These are phyloP conservation scores for Darevskia nairensis DNA, from an alignment of 2,797 vertebrate species.

Conservation along the genomic window DNA sequence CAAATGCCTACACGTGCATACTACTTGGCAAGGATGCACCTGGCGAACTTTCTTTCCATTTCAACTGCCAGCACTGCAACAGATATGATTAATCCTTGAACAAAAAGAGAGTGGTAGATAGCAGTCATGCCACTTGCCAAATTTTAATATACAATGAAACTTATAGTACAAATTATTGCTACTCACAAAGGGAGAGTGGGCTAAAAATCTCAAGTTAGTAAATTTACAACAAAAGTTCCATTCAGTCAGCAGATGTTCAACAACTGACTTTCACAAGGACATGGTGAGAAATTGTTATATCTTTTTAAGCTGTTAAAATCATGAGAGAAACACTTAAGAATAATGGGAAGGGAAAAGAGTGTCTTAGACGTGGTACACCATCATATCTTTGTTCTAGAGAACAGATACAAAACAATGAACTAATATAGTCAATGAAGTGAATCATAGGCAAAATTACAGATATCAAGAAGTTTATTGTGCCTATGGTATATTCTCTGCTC, in stretches of 20 bases:
- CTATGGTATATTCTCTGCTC: background rate
- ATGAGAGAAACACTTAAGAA: background rate
- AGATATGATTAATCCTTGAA: background rate
- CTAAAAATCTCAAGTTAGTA: background rate
- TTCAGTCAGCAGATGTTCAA: background rate
- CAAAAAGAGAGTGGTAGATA: background rate
- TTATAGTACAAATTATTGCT: background rate
- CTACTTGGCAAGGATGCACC: background rate
- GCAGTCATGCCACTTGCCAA: background rate
- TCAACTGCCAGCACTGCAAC: background rate
- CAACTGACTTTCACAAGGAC: background rate
- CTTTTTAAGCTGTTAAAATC: background rate
- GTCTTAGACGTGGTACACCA: background rate
- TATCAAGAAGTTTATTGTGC: background rate
- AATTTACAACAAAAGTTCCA: background rate
- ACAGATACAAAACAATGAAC: conserved; percentile 14
- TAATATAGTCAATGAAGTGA: background rate
- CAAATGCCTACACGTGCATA: background rate
- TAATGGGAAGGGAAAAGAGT: background rate
- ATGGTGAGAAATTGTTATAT: background rate
- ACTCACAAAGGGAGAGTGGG: background rate
- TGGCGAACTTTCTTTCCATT: background rate
- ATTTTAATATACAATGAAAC: background rate
- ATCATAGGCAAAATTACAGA: conserved; percentile 18
- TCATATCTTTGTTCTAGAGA: conserved; percentile 1